phyloP scores from a whole-genome alignment of 2,113 vertebrate genomes.

The Panurus biarmicus region DNA sequence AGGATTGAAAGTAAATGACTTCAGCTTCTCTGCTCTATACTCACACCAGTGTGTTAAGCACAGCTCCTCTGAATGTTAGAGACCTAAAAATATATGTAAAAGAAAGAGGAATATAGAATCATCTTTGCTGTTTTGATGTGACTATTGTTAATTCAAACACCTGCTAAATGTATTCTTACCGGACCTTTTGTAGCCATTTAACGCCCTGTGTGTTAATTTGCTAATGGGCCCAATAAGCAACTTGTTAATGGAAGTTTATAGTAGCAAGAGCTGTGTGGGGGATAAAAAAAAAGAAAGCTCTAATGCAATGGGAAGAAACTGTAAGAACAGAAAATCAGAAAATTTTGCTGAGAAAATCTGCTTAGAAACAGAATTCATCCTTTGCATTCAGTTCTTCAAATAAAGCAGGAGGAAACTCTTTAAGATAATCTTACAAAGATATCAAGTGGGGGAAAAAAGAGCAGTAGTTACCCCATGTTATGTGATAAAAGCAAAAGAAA shows the following conservation, averaged over 20 bases:
- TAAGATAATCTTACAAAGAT: not conserved
- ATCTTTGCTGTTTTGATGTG: not conserved
- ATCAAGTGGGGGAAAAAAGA: not conserved
- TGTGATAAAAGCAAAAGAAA: not conserved
- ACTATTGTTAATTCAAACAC: not conserved
- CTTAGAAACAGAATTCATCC: not conserved
- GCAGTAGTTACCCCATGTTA: not conserved
- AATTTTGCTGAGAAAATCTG: not conserved
- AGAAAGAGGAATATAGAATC: not conserved
- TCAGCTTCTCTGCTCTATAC: not conserved
- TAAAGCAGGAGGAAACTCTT: not conserved
- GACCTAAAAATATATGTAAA: not conserved
- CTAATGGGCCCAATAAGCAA: not conserved
- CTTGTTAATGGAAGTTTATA: not conserved
- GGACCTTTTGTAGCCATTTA: not conserved
- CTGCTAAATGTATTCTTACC: not conserved
- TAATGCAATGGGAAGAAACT: not conserved
- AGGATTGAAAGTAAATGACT: not conserved
- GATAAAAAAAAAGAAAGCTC: not conserved
- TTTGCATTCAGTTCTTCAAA: not conserved
- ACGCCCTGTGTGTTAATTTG: not conserved
- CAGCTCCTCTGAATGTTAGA: not conserved
- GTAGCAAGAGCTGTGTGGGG: not conserved
- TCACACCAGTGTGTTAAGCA: not conserved
- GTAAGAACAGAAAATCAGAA: not conserved